Evolutionary conservation across 1,140 invertebrate species (phyloP), one percentile per base, ranked within the genome.

Genomic region (Meteorus sp.): DNA sequence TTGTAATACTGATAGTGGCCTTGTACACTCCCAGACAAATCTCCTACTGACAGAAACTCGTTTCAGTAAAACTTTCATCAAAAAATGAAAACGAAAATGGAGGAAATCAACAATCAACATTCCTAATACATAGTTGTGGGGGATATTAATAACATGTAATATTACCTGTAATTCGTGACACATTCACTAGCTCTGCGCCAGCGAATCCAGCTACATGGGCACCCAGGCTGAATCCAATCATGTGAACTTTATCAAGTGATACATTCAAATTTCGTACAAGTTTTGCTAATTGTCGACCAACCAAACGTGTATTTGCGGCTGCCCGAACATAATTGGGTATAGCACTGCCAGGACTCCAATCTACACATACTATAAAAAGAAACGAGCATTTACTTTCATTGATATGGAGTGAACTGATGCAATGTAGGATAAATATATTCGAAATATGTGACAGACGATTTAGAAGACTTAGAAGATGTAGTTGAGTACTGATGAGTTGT

Each of bases 151-250:
- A n/a, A n/a, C n/a, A n/a, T n/a, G n/a, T n/a, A n/a, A n/a, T n/a
- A n/a, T 33, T 57, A 91, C 91, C 91, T 58, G 93, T 94, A 50
- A 96, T 96, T 62, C 93, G 83, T 55, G 91, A 88, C 17, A 94
- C 81, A 65, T 93, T 93, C 41, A 85, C 85, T 2, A 96, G 74
- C 69, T 94, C 88, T 1, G 92, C 88, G 0, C 95, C 95, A 0
- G 94, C 92, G 69, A 96, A 97, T 0, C 94, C 95, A 0, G 94
- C 93, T 0, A 95, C 92, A 71, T 98, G 95, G 0, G 94, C 94
- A 0, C 94, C 94, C 2, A 92, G 74, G 68, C 88, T 91, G 73
- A 97, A 97, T 0, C 94, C 95, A 64, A 98, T 95, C 20, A 98
- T 71, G 70, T 98, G 95, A 23, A 93, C 87, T 57, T 86, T 87